These are phyloP conservation scores for Ambastaia sidthimunki DNA, from an alignment of 2,797 vertebrate species.

Conservation along the genomic window DNA sequence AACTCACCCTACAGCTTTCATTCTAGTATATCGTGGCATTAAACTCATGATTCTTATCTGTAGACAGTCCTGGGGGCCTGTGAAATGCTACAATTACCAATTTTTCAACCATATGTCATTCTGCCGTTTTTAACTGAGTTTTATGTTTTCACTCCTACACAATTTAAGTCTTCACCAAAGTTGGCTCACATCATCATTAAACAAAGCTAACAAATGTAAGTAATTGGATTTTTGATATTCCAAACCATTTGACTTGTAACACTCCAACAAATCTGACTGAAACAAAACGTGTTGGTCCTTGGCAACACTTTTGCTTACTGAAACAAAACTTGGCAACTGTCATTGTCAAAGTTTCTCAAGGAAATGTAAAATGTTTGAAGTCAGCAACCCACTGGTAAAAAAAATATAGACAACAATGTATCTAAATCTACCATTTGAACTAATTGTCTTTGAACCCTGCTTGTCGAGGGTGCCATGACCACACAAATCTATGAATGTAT, in stretches of 20 bases:
- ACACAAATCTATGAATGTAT: background rate
- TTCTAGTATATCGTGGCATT: no score
- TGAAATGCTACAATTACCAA: background rate
- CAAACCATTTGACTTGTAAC: background rate
- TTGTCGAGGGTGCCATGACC: background rate
- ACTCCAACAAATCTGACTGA: background rate
- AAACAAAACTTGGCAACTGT: background rate
- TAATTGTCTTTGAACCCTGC: background rate
- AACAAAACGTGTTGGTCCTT: background rate
- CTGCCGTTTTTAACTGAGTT: background rate
- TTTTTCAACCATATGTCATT: background rate
- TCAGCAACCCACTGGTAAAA: background rate
- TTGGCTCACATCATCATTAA: background rate
- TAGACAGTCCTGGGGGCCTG: background rate
- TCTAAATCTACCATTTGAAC: background rate
- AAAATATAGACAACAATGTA: background rate
- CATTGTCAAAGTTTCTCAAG: background rate
- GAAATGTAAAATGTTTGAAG: background rate
- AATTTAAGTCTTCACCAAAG: background rate
- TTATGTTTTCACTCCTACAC: no score
- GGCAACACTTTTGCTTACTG: background rate
- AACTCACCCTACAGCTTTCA: background rate
- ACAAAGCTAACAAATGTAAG: background rate
- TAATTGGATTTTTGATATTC: slow-evolving; percentile 1
- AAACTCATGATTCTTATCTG: background rate